Base-by-base conservation (phyloP, 1,140 invertebrate species). In the Drosophila sucinea region DNA sequence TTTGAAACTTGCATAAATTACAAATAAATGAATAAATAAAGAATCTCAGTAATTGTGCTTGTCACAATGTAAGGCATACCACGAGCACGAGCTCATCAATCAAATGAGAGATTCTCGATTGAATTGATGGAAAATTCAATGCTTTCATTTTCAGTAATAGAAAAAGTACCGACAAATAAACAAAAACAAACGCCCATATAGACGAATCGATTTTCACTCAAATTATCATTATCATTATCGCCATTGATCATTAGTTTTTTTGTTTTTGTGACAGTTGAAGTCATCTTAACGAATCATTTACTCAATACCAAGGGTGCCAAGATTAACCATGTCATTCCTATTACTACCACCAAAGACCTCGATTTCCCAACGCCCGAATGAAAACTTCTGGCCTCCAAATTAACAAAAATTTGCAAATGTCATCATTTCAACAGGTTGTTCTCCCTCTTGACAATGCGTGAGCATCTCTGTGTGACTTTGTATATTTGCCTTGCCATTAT, bases 401-500 rank as follows among this genome's bases (percentile, higher is more conserved):
- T 38, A 38, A 8, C 10, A 0, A 25, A 47, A 27, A 79, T 79
- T 76, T 87, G 83, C 62, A 68, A 70, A 57, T 72, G 79, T 81
- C 82, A 85, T 86, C 74, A 74, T 54, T 58, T 56, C 60, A 63
- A 60, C 44, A 64, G 61, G 76, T 80, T 73, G 83, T 74, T 81
- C 70, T 69, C 61, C 54, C 70, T 56, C 4, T 60, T 60, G 38
- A 68, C 47, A 51, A 51, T 51, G 44, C 11, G 44, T 47, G 11
- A 38, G 11, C 11, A 7, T 47, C 17, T 23, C 17, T 47, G 44
- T 51, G 44, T 51, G 44, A 51, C 44, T 51, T 51, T 51, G 44
- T 51, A 47, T 81, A 61, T 79, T 76, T 70, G 58, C 80, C 67
- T 89, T 84, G 84, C 84, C 84, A 89, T 81, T 84, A 89, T 81